Base-by-base conservation (phyloP, 2,797 vertebrate species). In the Enteromius fasciolatus region DNA sequence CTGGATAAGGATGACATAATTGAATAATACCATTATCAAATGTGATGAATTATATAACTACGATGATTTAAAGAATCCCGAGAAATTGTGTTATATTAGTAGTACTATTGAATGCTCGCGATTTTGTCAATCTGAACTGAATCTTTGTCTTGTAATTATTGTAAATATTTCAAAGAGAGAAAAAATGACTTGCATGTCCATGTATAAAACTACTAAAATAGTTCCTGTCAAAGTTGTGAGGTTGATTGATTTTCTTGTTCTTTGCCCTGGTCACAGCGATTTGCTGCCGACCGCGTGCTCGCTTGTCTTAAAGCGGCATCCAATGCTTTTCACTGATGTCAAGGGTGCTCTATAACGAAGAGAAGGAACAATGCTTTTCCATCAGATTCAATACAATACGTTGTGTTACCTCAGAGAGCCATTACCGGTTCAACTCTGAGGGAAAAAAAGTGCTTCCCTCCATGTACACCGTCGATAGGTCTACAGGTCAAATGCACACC, bases 71-170 rank as follows among this genome's bases (percentile, higher is more conserved):
- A 91, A 90, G 83, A 90, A 86, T 88, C 91, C 89, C 86, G 90
- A 86, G 90, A 89, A 91, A 89, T 93, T 91, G 91, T 92, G 92
- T 93, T 93, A 91, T 92, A 91, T 93, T 93, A 90, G 72, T 85
- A 91, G 92, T 91, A 92, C 93, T 94, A 93, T 92, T 92, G 93
- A 94, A 93, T 93, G 93, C 93, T 94, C 90, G 92, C 92, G 93
- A 93, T 94, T 94, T 95, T 94, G 93, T 95, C 93, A 92, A 94
- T 91, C 90, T 93, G 92, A 94, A 94, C 92, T 93, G 93, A 94
- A 94, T 93, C 90, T 94, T 94, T 94, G 93, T 95, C 93, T 84
- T 95, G 95, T 95, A 95, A 95, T 95, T 95, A 95, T 93, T 95
- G 95, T 95, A 95, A 95, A 95, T 95, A 95, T 86, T 93, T 93